Percentiles rank a stretch among this genome's conserved stretches.
phyloP scores from a whole-genome alignment of 2,113 vertebrate genomes.

The Gallinago jamesoni region DNA sequence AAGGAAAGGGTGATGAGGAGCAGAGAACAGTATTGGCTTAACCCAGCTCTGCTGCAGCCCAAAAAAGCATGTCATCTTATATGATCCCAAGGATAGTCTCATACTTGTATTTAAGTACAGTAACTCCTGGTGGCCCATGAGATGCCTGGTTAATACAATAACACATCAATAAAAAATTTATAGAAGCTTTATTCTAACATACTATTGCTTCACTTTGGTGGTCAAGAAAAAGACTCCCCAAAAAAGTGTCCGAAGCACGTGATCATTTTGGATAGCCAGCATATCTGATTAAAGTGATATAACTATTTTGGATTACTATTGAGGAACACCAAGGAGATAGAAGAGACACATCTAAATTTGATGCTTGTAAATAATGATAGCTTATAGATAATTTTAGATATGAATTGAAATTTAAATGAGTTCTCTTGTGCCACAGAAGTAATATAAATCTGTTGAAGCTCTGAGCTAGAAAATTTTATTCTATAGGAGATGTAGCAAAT shows the following conservation, averaged over 20 bases:
- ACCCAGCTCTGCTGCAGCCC: not conserved
- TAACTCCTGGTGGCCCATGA: not conserved
- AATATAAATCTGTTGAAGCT: not conserved
- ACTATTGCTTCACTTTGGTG: not conserved
- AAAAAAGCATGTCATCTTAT: not conserved
- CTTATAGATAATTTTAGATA: not conserved
- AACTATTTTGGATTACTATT: not conserved
- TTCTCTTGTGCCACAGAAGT: not conserved
- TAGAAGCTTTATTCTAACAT: not conserved
- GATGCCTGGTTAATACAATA: not conserved
- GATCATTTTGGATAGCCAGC: not conserved
- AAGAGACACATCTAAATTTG: not conserved
- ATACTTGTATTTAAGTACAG: not conserved
- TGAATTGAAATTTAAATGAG: not conserved
- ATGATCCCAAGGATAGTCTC: not conserved
- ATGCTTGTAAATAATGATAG: not conserved
- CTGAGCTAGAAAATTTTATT: not conserved
- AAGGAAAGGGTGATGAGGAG: not conserved
- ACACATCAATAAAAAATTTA: not conserved
- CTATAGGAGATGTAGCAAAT: not conserved
- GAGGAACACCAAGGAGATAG: not conserved
- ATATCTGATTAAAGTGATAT: not conserved
- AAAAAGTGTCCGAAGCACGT: accelerated
- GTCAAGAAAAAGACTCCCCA: not conserved
- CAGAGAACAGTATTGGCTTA: not conserved